Base-by-base conservation (phyloP, 2,888 invertebrate species). In the Andrena bucephala region DNA sequence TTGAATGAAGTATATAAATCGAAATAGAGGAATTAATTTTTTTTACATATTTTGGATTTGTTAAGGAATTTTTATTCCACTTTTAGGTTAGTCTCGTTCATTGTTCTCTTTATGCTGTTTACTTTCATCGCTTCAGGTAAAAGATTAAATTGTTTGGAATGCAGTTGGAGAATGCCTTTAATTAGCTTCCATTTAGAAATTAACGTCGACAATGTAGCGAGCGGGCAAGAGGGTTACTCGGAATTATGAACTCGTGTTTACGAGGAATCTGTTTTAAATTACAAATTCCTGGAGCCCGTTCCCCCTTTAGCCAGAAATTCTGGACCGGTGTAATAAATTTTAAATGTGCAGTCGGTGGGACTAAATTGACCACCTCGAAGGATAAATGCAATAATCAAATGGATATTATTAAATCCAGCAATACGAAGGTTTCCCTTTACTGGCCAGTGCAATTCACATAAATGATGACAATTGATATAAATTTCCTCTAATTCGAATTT, bases 261-360 rank as follows among this genome's bases (percentile, higher is more conserved):
- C 33, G 52, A 20, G 75, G 75, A 76, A 76, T 71, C 63, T 76
- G 76, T 72, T 71, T 71, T 71, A 76, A 76, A 76, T 76, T 76
- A 76, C 76, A 54, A 76, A 76, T 76, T 76, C 76, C 76, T 76
- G 33, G 31, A 63, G 62, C 29, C 52, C 36, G 20, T 54, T 20
- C 57, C 10, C 10, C 20, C 57, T 33, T 20, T 36, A 33, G 54
- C 27, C 50, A 63, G 62, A 76, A 71, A 76, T 76, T 76, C 76
- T 76, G 36, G n/a, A 54, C 54, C 62, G 20, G 76, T 71, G 76
- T 63, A 71, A 76, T 63, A 76, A 71, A 76, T 76, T 76, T 76
- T 71, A 71, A 76, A 76, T 76, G 60, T 36, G 62, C 52, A 63
- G 33, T 29, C 62, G 10, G 71, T 10, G 29, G 29, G 71, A 36